These are phyloP conservation scores for Axea sp. DNA, from an alignment of 2,888 invertebrate species.

Conservation along the genomic window DNA sequence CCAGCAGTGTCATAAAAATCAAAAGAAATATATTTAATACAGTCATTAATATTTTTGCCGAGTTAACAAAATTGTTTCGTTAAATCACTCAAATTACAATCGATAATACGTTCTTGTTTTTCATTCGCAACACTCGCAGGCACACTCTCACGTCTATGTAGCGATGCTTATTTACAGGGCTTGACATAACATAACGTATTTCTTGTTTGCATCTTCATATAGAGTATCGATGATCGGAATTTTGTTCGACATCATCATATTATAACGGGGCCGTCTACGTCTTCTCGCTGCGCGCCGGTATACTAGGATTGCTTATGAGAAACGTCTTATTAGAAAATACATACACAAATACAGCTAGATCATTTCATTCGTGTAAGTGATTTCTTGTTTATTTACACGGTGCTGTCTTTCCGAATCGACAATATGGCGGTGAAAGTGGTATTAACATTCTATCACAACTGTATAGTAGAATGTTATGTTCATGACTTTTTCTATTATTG, in stretches of 20 bases:
- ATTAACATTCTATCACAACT: neutral
- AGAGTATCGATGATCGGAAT: conserved; percentile 51
- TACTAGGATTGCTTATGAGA: conserved; percentile 57
- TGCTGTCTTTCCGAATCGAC: conserved; percentile 27
- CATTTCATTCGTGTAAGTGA: conserved; percentile 48
- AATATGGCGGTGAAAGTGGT: conserved; percentile 43
- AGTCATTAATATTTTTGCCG: conserved; percentile 58
- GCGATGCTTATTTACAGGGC: conserved; percentile 58
- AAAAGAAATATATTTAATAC: conserved; percentile 63
- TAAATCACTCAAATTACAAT: conserved; percentile 59
- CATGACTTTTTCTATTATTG: too few species aligned
- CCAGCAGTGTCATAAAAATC: conserved; percentile 41
- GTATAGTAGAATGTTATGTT: too few species aligned
- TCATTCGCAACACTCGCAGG: conserved; percentile 20
- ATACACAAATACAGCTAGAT: conserved; percentile 59
- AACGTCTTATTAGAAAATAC: conserved; percentile 58
- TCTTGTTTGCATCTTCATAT: conserved; percentile 31
- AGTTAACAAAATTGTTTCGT: conserved; percentile 61
- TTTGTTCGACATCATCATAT: conserved; percentile 42
- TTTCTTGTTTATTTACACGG: conserved; percentile 44
- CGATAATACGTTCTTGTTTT: conserved; percentile 31
- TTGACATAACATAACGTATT: conserved; percentile 29
- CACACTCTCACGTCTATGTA: conserved; percentile 47
- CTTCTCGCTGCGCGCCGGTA: conserved; percentile 47
- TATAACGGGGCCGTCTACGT: conserved; percentile 30